Evolutionary conservation across 2,797 vertebrate species (phyloP), one percentile per base, ranked within the genome.

Genomic region (Melanotaenia maccullochi): DNA sequence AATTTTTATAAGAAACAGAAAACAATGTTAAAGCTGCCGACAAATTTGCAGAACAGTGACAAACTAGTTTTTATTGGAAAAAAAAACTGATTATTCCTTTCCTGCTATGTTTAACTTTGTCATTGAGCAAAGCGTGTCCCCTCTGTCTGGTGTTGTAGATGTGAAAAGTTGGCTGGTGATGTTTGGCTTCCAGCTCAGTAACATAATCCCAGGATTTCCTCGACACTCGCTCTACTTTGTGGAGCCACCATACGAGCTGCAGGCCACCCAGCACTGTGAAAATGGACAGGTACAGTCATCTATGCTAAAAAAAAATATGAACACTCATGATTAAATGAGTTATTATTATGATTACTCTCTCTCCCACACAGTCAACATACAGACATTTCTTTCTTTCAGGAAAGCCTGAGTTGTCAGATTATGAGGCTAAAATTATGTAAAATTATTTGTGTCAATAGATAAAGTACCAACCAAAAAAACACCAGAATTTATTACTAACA

Each of bases 101-200:
- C 59, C 60, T 22, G 0, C 25, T 18, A 16, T 79, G 77, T 81
- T 78, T 82, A 63, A 82, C 51, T 80, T 73, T 71, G 75, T 74
- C 67, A 75, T 75, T 79, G 40, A 44, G 47, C 59, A 4, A 74
- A 60, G 33, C 60, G 11, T 71, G 83, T 76, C 76, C 57, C 71
- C 24, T 73, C 68, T 74, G 40, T 86, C 70, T 82, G 59, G 61
- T 76, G 47, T 72, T 81, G 35, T 70, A 99, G 98, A 99, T 94
- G 98, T 99, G 91, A 99, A 99, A 93, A 99, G 97, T 92, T 99
- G 98, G 98, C 93, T 99, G 88, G 97, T 99, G 90, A 99, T 99
- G 97, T 99, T 99, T 90, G 98, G 98, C 87, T 99, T 99, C 94
- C 98, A 99, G 92, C 96, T 99, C 66, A 99, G 97, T 92, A 99